These are phyloP conservation scores for Eilema griseolum DNA, from an alignment of 2,888 invertebrate genomes.

Conservation along the genomic window DNA sequence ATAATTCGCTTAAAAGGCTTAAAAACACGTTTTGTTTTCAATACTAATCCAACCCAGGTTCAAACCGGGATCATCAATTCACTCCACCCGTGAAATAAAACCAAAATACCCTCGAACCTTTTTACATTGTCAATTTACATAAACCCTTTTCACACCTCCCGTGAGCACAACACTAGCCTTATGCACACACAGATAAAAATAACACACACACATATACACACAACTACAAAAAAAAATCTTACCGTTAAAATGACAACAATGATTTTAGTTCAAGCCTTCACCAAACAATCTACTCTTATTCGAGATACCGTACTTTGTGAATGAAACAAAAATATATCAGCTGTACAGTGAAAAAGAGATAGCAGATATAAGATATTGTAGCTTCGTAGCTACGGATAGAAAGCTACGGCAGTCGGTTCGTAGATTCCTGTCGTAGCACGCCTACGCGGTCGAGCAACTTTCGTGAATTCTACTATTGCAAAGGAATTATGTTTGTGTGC, in stretches of 20 bases:
- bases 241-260: slow-evolving; percentile 75
- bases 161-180: slow-evolving; percentile 37
- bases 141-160: slow-evolving; percentile 48
- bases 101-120: slow-evolving; percentile 40
- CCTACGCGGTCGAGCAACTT: slow-evolving; percentile 61
- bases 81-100: slow-evolving; percentile 28
- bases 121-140: slow-evolving; percentile 49
- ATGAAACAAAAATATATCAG: slow-evolving; percentile 55
- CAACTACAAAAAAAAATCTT: slow-evolving; percentile 47
- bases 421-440: slow-evolving; percentile 73
- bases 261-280: slow-evolving; percentile 73
- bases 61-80: slow-evolving; percentile 34
- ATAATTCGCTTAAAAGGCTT: slow-evolving; percentile 29
- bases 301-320: slow-evolving; percentile 67
- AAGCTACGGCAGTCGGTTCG: slow-evolving; percentile 74
- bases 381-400: slow-evolving; percentile 57
- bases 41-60: slow-evolving; percentile 22
- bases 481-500: slow-evolving; percentile 62
- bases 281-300: slow-evolving; percentile 72
- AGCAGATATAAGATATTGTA: slow-evolving; percentile 52
- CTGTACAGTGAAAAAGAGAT: slow-evolving; percentile 45
- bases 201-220: slow-evolving; percentile 16
- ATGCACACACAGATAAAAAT: slow-evolving; percentile 20
- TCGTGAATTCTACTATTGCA: slow-evolving; percentile 40
- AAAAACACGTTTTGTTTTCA: slow-evolving; percentile 35